These are phyloP conservation scores for Hirundo rustica DNA, from an alignment of 2,797 vertebrate genomes.

Conservation along the genomic window DNA sequence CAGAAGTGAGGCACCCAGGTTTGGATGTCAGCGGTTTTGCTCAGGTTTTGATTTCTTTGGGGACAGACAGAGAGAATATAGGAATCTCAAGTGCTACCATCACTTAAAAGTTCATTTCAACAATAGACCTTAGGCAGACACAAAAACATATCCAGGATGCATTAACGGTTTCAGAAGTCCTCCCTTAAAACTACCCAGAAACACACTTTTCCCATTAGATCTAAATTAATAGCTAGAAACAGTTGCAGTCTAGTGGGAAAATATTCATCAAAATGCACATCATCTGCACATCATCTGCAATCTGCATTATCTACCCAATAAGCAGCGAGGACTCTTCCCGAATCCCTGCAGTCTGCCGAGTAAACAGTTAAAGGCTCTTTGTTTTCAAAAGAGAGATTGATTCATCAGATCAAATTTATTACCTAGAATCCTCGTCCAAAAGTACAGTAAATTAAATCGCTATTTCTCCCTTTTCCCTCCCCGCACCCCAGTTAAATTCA, in stretches of 20 bases:
- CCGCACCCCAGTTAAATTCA: constrained; percentile 4
- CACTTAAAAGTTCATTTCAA: neutral
- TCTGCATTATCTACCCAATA: constrained; percentile 55
- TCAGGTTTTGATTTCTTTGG: neutral
- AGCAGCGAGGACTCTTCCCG: constrained; percentile 28
- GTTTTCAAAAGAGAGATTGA: constrained; percentile 61
- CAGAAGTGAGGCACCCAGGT: neutral
- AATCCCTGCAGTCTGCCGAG: constrained; percentile 55
- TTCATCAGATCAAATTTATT: constrained; percentile 63
- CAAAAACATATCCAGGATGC: neutral
- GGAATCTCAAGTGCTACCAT: neutral
- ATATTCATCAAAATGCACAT: constrained; percentile 68
- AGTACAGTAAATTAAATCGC: constrained; percentile 23
- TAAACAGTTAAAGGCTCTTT: constrained; percentile 71
- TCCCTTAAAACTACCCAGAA: constrained; percentile 39
- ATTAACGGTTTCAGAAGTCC: neutral
- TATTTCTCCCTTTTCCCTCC: constrained; percentile 15
- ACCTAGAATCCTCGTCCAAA: constrained; percentile 48
- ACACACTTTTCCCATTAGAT: constrained; percentile 61
- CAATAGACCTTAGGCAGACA: neutral
- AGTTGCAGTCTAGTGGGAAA: constrained; percentile 66
- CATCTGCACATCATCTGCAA: constrained; percentile 67
- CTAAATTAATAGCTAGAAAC: constrained; percentile 67
- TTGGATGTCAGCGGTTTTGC: neutral
- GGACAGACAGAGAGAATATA: neutral